These are phyloP conservation scores for Siphonodentalium dalli DNA, from an alignment of 2,888 invertebrate genomes.

Conservation along the genomic window DNA sequence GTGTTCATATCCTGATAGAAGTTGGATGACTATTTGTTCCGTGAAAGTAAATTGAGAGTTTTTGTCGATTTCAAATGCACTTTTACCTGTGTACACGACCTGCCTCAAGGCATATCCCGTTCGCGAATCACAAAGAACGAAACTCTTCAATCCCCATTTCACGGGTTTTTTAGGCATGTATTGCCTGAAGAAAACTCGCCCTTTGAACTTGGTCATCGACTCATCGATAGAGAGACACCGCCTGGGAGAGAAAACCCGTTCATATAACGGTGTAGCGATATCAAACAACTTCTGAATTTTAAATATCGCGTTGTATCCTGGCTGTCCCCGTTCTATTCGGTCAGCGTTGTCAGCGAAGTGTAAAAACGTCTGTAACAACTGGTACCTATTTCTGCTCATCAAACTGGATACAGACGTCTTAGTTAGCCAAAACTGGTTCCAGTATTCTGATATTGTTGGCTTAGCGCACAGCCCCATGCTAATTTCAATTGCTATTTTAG, in stretches of 20 bases:
- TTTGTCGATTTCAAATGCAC: not conserved
- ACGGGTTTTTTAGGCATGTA: constrained; percentile 24
- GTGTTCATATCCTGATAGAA: constrained; percentile 19
- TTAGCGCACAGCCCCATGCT: too few relatives aligned
- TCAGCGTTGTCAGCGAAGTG: constrained; percentile 12
- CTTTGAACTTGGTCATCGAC: constrained; percentile 27
- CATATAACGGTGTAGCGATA: constrained; percentile 13
- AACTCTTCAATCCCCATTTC: constrained; percentile 20
- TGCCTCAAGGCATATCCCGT: constrained; percentile 21
- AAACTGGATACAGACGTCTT: constrained; percentile 1
- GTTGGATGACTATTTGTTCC: constrained; percentile 10
- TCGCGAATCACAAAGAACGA: constrained; percentile 22
- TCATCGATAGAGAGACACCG: constrained; percentile 14
- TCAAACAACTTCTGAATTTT: constrained; percentile 12
- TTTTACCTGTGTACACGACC: constrained; percentile 7
- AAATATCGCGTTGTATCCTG: constrained; percentile 8
- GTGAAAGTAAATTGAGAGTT: constrained; percentile 14
- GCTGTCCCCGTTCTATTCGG: not conserved
- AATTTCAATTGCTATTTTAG: constrained; percentile 8
- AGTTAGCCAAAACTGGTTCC: constrained; percentile 7
- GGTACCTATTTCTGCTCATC: constrained; percentile 14
- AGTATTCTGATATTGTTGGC: constrained; percentile 13
- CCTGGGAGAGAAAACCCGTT: constrained; percentile 7
- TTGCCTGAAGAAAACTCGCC: constrained; percentile 18
- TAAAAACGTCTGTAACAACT: constrained; percentile 10